A percentile compares a stretch with the other conserved stretches of the same genome.
phyloP scores from a whole-genome alignment of 2,888 invertebrate species.

The Plebejus argus region DNA sequence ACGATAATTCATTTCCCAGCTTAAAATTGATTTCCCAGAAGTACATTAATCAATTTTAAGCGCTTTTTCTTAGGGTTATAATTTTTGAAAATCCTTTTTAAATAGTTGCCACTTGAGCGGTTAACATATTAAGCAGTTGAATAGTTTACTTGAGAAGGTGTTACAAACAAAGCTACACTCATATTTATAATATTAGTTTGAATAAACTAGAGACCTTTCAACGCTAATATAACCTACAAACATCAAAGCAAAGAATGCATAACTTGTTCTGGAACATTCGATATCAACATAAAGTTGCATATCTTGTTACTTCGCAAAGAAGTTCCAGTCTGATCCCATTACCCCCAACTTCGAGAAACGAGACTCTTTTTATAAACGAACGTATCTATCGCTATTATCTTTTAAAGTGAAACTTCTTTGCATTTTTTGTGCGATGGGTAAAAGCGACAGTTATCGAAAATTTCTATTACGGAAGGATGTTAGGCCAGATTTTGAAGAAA shows the following conservation, averaged over 20 bases:
- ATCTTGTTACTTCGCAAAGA: conserved; percentile 8
- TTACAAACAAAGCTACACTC: no score
- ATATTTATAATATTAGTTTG: no score
- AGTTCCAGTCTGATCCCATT: not conserved
- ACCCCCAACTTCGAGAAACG: not conserved
- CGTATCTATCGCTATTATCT: not conserved
- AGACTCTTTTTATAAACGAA: not conserved
- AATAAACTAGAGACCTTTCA: not conserved
- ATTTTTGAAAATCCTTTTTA: no score
- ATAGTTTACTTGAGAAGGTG: no score
- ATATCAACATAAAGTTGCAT: not conserved
- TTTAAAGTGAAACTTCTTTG: not conserved
- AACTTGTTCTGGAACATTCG: not conserved
- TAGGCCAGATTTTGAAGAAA: no score
- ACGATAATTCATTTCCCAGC: no score
- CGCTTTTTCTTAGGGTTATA: no score
- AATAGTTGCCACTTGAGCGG: no score
- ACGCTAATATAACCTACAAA: not conserved
- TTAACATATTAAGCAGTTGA: no score
- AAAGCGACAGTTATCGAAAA: not conserved
- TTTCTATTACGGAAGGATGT: no score
- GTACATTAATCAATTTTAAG: no score
- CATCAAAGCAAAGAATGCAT: not conserved
- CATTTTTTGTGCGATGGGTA: not conserved
- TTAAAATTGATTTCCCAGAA: no score